Evolutionary conservation across 2,113 vertebrate species (phyloP).

Genomic region (Vanacampus margaritifer): DNA sequence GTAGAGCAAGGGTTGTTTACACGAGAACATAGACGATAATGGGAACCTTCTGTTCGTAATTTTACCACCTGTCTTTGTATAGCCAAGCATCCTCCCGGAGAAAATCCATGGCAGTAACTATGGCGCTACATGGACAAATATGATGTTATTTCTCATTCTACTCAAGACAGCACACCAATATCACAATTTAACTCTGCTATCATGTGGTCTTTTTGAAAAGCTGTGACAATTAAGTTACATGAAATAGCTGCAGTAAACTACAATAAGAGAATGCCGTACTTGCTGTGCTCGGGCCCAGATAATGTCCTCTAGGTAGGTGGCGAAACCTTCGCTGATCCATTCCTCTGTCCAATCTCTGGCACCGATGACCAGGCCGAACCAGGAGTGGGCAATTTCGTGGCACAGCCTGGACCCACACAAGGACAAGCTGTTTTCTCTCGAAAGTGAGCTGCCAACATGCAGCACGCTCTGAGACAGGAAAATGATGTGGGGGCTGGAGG

Average conservation of each 20-base stretch:
- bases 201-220: background rate
- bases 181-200: background rate
- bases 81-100: background rate
- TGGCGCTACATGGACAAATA: background rate
- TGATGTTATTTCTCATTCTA: background rate
- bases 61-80: background rate
- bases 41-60: conserved; percentile 5
- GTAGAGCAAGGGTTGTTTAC: background rate
- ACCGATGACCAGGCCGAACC: conserved; percentile 94
- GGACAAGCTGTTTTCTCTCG: conserved; percentile 54
- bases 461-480: conserved; percentile 92
- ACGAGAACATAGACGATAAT: background rate
- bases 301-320: conserved; percentile 89
- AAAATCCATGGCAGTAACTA: background rate
- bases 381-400: conserved; percentile 94
- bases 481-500: conserved; percentile 88
- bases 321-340: conserved; percentile 97
- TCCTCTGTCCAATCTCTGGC: conserved; percentile 96
- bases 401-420: conserved; percentile 87
- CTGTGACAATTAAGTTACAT: background rate
- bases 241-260: background rate
- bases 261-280: conserved; percentile 63
- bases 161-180: background rate
- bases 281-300: conserved; percentile 86
- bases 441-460: conserved; percentile 18